Evolutionary conservation across 2,888 invertebrate species (phyloP).

Genomic region (Choristoneura rosaceana): DNA sequence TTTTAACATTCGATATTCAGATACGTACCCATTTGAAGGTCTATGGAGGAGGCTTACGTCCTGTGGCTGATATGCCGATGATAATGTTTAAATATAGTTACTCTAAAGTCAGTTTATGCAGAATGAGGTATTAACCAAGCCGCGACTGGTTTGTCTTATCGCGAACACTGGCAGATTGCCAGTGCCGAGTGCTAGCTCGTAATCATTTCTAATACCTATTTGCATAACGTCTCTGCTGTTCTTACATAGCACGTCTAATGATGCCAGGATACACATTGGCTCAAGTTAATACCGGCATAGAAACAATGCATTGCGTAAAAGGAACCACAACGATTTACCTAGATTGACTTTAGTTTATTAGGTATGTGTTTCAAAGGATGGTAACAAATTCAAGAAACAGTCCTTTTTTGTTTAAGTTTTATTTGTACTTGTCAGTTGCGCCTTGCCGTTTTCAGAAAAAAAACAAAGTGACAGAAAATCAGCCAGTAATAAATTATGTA

Average conservation of each 20-base stretch:
- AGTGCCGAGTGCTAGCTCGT: conserved; percentile 1
- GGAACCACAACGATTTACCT: not conserved
- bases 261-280: conserved; percentile 2
- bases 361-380: not conserved
- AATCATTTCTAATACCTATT: conserved; percentile 22
- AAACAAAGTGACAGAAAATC: too few relatives aligned
- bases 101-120: not conserved
- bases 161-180: conserved; percentile 46
- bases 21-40: too few relatives aligned
- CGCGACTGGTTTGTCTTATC: conserved; percentile 14
- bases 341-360: not conserved
- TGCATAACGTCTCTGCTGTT: conserved; percentile 24
- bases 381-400: not conserved
- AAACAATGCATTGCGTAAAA: conserved; percentile 5
- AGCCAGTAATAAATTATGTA: too few relatives aligned
- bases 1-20: too few relatives aligned
- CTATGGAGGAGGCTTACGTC: too few relatives aligned
- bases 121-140: conserved; percentile 13
- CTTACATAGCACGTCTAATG: not conserved
- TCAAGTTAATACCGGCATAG: not conserved
- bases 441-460: too few relatives aligned
- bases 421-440: too few relatives aligned
- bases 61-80: too few relatives aligned
- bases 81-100: not conserved
- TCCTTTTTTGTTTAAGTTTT: too few relatives aligned